These are phyloP conservation scores for Epinotia bilunana DNA, from an alignment of 2,888 invertebrate genomes.

Conservation along the genomic window DNA sequence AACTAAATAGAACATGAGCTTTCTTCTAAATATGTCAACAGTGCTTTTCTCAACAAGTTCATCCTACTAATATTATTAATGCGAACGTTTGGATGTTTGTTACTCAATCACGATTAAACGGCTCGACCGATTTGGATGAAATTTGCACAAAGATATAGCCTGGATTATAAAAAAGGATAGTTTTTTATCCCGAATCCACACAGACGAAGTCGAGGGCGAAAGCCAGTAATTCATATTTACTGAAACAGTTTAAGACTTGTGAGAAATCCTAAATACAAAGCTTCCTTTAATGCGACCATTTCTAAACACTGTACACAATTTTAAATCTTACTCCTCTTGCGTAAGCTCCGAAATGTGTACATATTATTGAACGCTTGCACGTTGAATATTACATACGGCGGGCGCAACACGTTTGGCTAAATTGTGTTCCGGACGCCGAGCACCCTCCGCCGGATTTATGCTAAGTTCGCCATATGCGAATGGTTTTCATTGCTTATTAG, in stretches of 20 bases:
- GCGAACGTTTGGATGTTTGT: too few relatives aligned
- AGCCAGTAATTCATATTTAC: neutral
- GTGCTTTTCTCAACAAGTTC: too few relatives aligned
- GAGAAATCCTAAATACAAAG: neutral
- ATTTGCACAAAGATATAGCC: too few relatives aligned
- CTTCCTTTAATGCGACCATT: neutral
- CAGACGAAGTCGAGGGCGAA: too few relatives aligned
- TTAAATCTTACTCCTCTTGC: neutral
- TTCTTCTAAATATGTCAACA: too few relatives aligned
- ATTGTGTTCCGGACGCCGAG: constrained; percentile 4
- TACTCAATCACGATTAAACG: too few relatives aligned
- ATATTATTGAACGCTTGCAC: neutral
- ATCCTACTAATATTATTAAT: neutral
- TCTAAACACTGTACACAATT: neutral
- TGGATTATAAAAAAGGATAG: too few relatives aligned
- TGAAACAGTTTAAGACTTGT: neutral
- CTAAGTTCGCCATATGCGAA: constrained; percentile 8
- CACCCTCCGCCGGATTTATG: constrained; percentile 6
- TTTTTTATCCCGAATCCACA: too few relatives aligned
- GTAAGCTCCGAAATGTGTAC: neutral
- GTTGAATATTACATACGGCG: neutral
- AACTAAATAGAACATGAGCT: too few relatives aligned
- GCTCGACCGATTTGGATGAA: too few relatives aligned
- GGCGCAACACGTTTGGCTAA: constrained; percentile 11
- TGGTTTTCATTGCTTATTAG: constrained; percentile 14